These are phyloP conservation scores for Drosophila nikananu DNA, from an alignment of 1,140 invertebrate genomes.

Conservation along the genomic window DNA sequence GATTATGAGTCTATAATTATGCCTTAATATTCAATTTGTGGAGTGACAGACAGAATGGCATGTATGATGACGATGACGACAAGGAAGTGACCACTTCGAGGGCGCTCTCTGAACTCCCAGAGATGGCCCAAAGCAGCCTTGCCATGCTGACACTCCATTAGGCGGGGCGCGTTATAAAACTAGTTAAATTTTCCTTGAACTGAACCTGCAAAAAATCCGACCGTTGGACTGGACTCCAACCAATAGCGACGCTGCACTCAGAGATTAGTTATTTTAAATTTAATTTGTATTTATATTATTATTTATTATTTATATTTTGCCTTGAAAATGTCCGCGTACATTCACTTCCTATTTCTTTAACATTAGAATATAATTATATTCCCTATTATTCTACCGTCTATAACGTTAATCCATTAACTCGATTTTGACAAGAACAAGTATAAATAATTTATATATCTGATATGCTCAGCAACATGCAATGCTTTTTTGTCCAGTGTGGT, in stretches of 20 bases:
- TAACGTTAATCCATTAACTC: neutral
- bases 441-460: neutral
- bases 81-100: conserved; percentile 34
- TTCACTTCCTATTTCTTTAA: no score
- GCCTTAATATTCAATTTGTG: conserved; percentile 5
- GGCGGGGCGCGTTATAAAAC: conserved; percentile 43
- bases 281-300: neutral
- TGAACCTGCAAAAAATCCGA: conserved; percentile 28
- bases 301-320: no score
- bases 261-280: neutral
- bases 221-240: conserved; percentile 27
- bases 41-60: neutral
- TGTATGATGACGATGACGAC: conserved; percentile 1
- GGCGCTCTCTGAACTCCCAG: conserved; percentile 25
- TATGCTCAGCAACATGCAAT: neutral
- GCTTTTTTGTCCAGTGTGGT: conserved; percentile 10
- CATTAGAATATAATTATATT: neutral
- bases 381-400: neutral
- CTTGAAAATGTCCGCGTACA: no score
- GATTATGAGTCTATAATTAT: conserved; percentile 36
- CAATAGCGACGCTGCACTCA: conserved; percentile 12
- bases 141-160: conserved; percentile 50
- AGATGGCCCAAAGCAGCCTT: conserved; percentile 39
- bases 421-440: neutral
- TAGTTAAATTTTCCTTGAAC: conserved; percentile 79